Evolutionary conservation across 1,140 invertebrate species (phyloP), one percentile per base, ranked within the genome.

Genomic region (Drosophila sturtevanti): DNA sequence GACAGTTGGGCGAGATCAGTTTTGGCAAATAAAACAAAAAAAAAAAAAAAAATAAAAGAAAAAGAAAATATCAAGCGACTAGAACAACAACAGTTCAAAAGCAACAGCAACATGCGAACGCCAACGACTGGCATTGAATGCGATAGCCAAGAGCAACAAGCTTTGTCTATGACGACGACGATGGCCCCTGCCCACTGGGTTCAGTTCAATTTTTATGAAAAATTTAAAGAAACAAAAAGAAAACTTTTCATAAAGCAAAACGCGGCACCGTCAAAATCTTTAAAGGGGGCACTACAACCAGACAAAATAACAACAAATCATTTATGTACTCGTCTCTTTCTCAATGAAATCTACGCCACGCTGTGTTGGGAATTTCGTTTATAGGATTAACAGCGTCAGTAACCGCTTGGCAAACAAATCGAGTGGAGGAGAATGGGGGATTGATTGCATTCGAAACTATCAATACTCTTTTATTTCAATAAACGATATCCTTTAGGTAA

Each of bases 1-100:
- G 89, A 90, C 89, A 90, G 78, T 90, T 90, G 71, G 79, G 81
- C 89, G 89, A 90, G 75, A 90, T 90, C 89, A 90, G 85, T 90
- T 89, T 90, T 89, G 81, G 69, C 77, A 72, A 89, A 89, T 87
- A 71, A 77, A 72, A 66, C 72, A 65, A 16, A 16, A 59, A 35
- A 35, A 4, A 14, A 37, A 54, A 54, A 18, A 31, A 31, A 31
- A 6, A 4, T 3, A 31, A 84, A 89, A 87, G 87, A 73, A 77
- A 73, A 67, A 35, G 0, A 37, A 37, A 41, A 14, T 6, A 12
- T 21, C 72, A 66, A 62, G 51, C 82, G 81, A 90, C 81, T 79
- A 90, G 71, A 79, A 90, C 75, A 89, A 90, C 78, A 89, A 60
- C 71, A 74, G 63, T 48, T 21, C 16, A 48, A 48, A 48, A 48